A percentile compares a stretch with the other conserved stretches of the same genome.
Evolutionary conservation across 2,888 invertebrate species (phyloP).

Genomic region (Drosophila phalerata): DNA sequence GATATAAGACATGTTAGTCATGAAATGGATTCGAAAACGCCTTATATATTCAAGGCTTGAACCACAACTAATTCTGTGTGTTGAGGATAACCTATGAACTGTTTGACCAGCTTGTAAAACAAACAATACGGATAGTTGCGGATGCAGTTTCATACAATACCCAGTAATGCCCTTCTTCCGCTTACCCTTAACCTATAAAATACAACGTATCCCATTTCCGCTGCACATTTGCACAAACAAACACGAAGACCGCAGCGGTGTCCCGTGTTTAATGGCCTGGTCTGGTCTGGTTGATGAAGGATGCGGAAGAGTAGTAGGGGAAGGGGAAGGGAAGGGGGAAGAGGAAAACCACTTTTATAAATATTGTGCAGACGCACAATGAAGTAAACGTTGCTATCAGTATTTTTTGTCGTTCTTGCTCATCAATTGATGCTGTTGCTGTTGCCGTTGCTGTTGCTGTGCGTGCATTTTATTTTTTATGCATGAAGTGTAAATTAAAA

Average conservation of each 20-base stretch:
- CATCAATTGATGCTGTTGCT: slow-evolving; percentile 41
- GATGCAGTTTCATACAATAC: slow-evolving; percentile 3
- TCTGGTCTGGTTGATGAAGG: slow-evolving; percentile 37
- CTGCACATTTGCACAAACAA: slow-evolving; percentile 66
- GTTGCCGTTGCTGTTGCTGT: slow-evolving; percentile 7
- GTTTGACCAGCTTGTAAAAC: slow-evolving; percentile 22
- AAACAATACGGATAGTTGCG: background rate
- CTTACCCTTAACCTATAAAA: slow-evolving; percentile 35
- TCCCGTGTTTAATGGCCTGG: slow-evolving; percentile 68
- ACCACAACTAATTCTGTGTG: background rate
- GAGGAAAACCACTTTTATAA: slow-evolving; percentile 63
- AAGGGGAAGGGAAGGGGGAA: background rate
- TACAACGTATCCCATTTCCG: slow-evolving; percentile 60
- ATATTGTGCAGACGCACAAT: slow-evolving; percentile 53
- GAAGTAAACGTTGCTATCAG: slow-evolving; percentile 45
- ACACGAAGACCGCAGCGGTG: slow-evolving; percentile 60
- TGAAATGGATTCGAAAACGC: background rate
- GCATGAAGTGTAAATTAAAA: slow-evolving; percentile 74
- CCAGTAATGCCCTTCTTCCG: background rate
- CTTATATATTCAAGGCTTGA: background rate
- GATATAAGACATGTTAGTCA: background rate
- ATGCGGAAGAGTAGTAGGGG: background rate
- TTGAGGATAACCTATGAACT: background rate
- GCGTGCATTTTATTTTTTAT: slow-evolving; percentile 70
- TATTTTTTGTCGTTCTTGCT: slow-evolving; percentile 35